Conservation (phyloP, 2,888 invertebrate genomes). For the Scaptomyza flava region DNA sequence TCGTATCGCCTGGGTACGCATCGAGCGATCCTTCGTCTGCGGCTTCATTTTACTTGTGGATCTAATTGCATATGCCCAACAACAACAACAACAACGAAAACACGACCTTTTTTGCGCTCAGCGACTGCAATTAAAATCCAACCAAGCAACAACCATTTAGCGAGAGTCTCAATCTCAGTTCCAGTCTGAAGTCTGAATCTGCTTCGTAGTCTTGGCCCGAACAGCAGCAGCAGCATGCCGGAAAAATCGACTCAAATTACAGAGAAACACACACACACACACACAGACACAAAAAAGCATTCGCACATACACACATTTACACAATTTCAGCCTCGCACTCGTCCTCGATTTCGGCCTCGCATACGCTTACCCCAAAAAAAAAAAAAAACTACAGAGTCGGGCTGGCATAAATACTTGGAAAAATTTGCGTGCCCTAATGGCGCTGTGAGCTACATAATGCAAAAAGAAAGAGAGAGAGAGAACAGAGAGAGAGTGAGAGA, state of each 20-base stretch:
- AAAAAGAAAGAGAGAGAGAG: neutral
- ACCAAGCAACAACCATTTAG: slow-evolving; percentile 55
- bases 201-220: slow-evolving; percentile 55
- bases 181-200: slow-evolving; percentile 37
- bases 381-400: slow-evolving; percentile 9
- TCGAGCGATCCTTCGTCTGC: slow-evolving; percentile 67
- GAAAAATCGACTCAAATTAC: slow-evolving; percentile 74
- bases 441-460: neutral
- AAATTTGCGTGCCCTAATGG: slow-evolving; percentile 67
- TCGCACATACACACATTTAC: slow-evolving; percentile 11
- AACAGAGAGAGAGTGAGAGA: neutral
- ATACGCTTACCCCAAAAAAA: slow-evolving; percentile 21
- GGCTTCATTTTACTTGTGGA: slow-evolving; percentile 75
- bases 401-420: slow-evolving; percentile 58
- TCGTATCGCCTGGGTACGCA: slow-evolving; percentile 65
- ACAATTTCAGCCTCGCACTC: slow-evolving; percentile 17
- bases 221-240: slow-evolving; percentile 64
- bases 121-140: slow-evolving; percentile 76
- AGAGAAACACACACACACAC: slow-evolving; percentile 33
- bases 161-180: slow-evolving; percentile 41
- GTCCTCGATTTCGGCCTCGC: slow-evolving; percentile 9
- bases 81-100: slow-evolving; percentile 25
- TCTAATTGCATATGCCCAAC: slow-evolving; percentile 68
- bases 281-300: neutral
- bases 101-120: slow-evolving; percentile 59